Evolutionary conservation across 2,113 vertebrate genomes (phyloP), one percentile per base, ranked within the genome.

Genomic region (Butorides virescens): DNA sequence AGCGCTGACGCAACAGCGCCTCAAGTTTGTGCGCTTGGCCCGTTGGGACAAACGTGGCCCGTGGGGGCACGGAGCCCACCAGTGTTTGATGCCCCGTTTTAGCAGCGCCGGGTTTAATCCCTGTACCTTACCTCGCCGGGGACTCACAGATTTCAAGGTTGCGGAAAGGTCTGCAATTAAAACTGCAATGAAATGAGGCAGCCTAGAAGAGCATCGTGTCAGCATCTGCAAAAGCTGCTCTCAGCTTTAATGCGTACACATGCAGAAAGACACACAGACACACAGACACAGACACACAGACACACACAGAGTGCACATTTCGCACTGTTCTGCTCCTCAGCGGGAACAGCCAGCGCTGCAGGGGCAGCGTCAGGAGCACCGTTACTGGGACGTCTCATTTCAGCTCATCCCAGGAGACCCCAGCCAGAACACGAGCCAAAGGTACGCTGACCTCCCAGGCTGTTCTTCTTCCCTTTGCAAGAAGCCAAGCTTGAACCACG

Each of bases 21-120:
- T 7, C 46, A 2, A 14, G 14, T 13, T 22, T 7, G 36, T 11
- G 30, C 15, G 18, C 44, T 13, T 7, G 58, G 13, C 14, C 53
- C 9, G 3, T 32, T 8, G 3, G 29, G 47, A 27, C 46, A 30
- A 21, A 29, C 4, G 12, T 2, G 11, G 32, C n/a, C n/a, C n/a
- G n/a, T n/a, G n/a, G 27, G 55, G 29, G 20, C 55, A 11, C 9
- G 4, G 49, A 55, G 25, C 15, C 37, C 46, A 15, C 10, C 1
- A 5, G 10, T 16, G 19, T 34, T 7, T 2, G 42, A 12, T 27
- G 22, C n/a, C n/a, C 9, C 0, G 0, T 44, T 29, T 7, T 26
- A 18, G 19, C 46, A 9, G 2, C 30, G 10, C n/a, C 9, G 14
- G 39, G 11, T 37, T 36, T 13, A 29, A 34, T 19, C 14, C 27